These are phyloP conservation scores for Timandra comae DNA, from an alignment of 2,888 invertebrate species.

Conservation along the genomic window DNA sequence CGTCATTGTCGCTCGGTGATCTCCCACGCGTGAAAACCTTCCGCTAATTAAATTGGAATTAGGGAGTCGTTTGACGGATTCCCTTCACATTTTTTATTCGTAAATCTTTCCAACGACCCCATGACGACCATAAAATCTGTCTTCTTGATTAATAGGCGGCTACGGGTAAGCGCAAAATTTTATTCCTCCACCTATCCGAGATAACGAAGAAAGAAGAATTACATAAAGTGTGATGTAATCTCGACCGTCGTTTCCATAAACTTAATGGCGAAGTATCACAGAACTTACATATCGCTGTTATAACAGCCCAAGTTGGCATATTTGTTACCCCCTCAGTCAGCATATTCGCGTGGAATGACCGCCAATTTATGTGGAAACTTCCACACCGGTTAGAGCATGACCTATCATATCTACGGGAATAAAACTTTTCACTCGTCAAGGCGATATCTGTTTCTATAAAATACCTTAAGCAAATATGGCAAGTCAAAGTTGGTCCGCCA, in stretches of 20 bases:
- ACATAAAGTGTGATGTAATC: conserved; percentile 75
- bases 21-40: conserved; percentile 63
- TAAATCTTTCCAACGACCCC: conserved; percentile 28
- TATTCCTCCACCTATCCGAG: conserved; percentile 38
- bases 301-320: conserved; percentile 76
- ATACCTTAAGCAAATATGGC: conserved; percentile 71
- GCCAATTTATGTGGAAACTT: conserved; percentile 77
- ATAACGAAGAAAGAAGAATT: conserved; percentile 60
- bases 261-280: conserved; percentile 75
- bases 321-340: conserved; percentile 76
- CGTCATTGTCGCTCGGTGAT: conserved; percentile 64
- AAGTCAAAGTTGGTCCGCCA: conserved; percentile 66
- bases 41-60: conserved; percentile 73
- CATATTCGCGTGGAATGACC: conserved; percentile 77
- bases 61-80: conserved; percentile 67
- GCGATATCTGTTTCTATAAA: conserved; percentile 59
- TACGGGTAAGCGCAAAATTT: conserved; percentile 35
- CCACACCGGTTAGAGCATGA: conserved; percentile 66
- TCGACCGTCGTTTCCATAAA: conserved; percentile 73
- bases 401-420: conserved; percentile 61
- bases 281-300: conserved; percentile 76
- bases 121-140: conserved; percentile 53
- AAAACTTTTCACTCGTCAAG: conserved; percentile 74
- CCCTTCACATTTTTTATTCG: conserved; percentile 54
- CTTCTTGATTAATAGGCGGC: conserved; percentile 54